Evolutionary conservation across 1,140 invertebrate species (phyloP).

Genomic region (Drosophila sp.): DNA sequence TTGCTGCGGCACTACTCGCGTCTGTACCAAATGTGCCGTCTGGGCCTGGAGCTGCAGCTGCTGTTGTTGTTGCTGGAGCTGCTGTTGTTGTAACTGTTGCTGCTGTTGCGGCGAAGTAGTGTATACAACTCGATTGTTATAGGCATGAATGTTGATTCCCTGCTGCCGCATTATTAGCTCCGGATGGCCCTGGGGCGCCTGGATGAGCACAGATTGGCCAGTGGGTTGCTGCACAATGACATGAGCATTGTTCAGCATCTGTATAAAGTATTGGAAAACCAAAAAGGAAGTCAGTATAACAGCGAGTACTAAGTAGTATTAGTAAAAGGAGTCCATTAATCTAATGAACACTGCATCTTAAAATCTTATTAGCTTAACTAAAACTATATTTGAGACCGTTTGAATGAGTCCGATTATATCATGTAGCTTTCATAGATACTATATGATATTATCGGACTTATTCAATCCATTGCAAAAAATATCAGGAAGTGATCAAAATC

Average conservation of each 20-base stretch:
- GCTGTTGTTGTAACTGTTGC: conserved; percentile 66
- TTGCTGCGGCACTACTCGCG: conserved; percentile 67
- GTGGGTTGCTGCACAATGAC: conserved; percentile 75
- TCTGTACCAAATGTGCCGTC: conserved; percentile 65
- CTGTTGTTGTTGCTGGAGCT: conserved; percentile 68
- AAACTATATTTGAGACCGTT: too few relatives aligned
- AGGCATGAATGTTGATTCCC: conserved; percentile 62
- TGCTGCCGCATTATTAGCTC: conserved; percentile 75
- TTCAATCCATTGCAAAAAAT: too few relatives aligned
- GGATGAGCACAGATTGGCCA: conserved; percentile 71
- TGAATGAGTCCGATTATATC: too few relatives aligned
- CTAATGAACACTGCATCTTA: too few relatives aligned
- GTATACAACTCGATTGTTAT: conserved; percentile 72
- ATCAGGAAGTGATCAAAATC: too few relatives aligned
- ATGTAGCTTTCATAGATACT: too few relatives aligned
- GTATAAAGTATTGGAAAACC: background rate
- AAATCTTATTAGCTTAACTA: too few relatives aligned
- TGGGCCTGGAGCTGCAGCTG: conserved; percentile 64
- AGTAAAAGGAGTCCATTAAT: too few relatives aligned
- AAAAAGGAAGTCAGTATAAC: too few relatives aligned
- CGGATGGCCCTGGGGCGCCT: conserved; percentile 65
- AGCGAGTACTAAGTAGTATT: too few relatives aligned
- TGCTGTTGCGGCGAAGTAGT: conserved; percentile 68
- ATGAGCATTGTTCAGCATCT: conserved; percentile 75
- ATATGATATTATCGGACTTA: too few relatives aligned